Base-by-base conservation (phyloP, 2,888 invertebrate species). In the Trichopoda pennipes region DNA sequence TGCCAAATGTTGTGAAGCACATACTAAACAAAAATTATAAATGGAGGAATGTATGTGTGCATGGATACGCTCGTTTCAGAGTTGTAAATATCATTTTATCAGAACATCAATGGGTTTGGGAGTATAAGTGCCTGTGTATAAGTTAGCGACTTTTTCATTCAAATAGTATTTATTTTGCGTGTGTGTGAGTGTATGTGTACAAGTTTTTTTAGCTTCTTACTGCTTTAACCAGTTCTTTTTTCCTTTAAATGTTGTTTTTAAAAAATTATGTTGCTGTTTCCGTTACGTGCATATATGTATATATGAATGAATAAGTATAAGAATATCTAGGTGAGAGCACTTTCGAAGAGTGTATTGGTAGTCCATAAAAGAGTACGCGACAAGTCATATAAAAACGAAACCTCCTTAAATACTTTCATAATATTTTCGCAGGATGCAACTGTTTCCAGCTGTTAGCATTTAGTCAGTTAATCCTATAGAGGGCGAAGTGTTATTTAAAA, bases 341-440 rank as follows among this genome's bases (percentile, higher is more conserved):
- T 35, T 49, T 74, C 17, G 7, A 19, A 32, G 17, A 58, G 49
- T 21, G 28, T 66, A n/a, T 16, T 63, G 32, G 55, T 32, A 55
- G 53, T 55, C 21, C 9, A 68, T 17, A 35, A 42, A 56, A 44
- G 44, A 47, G 58, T 60, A 28, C 42, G 60, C 58, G 28, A 47
- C 64, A 61, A 76, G 21, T 21, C 55, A 23, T 28, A 76, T 55
- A 49, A 51, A 70, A 75, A 47, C 53, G 44, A 61, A 79, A 70
- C 53, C 61, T 32, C 32, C 66, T 80, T 70, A 64, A 80, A 70
- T 80, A 66, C 58, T 66, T 70, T 64, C 63, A 80, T 75, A 70
- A 64, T 53, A 80, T 53, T 53, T 80, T 80, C 58, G 60, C 64
- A 70, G 51, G 23, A 44, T 53, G 53, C 21, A 32, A 47, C 2